phyloP scores from a whole-genome alignment of 2,113 vertebrate genomes.

The Misgurnus mizolepis region DNA sequence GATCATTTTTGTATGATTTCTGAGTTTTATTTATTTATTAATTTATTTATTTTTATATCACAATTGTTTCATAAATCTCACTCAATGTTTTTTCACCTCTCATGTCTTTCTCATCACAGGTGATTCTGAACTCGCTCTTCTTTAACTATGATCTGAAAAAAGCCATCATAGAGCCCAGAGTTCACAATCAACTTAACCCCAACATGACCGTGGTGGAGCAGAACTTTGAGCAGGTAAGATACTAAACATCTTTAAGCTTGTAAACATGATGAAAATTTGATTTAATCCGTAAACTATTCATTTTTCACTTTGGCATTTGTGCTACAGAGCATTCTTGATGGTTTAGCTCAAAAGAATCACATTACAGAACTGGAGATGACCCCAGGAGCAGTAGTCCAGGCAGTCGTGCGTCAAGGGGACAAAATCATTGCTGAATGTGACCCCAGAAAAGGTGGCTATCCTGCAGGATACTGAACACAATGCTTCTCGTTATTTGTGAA shows the following conservation, averaged over 20 bases:
- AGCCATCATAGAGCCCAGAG: conserved; percentile 82
- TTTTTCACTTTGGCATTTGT: background rate
- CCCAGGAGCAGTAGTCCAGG: conserved; percentile 74
- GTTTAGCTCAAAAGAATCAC: conserved; percentile 75
- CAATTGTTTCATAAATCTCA: background rate
- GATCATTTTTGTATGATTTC: too few species aligned
- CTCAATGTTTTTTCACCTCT: background rate
- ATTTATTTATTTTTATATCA: background rate
- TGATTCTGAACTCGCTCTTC: conserved; percentile 88
- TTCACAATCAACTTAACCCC: conserved; percentile 91
- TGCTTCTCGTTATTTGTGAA: background rate
- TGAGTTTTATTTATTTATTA: background rate
- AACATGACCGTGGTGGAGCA: conserved; percentile 79
- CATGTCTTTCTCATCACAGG: conserved; percentile 64
- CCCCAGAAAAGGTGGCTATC: conserved; percentile 75
- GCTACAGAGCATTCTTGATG: conserved; percentile 69
- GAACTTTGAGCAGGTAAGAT: conserved; percentile 71
- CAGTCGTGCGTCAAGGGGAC: conserved; percentile 65
- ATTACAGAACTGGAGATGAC: conserved; percentile 63
- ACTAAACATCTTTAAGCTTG: background rate
- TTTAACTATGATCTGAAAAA: conserved; percentile 87
- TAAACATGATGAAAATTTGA: background rate
- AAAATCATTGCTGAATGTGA: conserved; percentile 63
- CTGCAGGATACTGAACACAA: conserved; percentile 74
- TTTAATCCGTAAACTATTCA: background rate